A percentile compares a stretch with the other conserved stretches of the same genome.
Evolutionary conservation across 2,113 vertebrate genomes (phyloP).

Genomic region (Embiotoca jacksoni): DNA sequence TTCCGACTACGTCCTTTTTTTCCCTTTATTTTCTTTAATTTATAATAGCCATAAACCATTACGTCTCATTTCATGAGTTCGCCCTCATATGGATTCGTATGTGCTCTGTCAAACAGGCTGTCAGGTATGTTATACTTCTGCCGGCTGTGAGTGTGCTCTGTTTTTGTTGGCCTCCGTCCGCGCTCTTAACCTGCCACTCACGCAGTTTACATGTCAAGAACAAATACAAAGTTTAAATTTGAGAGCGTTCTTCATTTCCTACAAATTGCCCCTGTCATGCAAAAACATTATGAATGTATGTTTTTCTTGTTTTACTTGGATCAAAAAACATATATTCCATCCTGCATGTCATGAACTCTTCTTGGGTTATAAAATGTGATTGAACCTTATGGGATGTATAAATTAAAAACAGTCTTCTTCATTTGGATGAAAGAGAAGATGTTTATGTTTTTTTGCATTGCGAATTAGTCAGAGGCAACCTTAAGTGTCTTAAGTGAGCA

Average conservation of each 20-base stretch:
- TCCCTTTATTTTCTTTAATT: conserved; percentile 6
- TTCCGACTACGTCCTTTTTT: neutral
- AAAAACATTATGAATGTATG: conserved; percentile 15
- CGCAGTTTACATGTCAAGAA: neutral
- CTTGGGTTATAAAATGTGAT: neutral
- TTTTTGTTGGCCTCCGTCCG: conserved; percentile 43
- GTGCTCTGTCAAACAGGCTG: conserved; percentile 48
- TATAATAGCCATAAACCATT: neutral
- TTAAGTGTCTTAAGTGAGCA: neutral
- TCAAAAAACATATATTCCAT: neutral
- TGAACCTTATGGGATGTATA: neutral
- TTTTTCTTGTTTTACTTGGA: conserved; percentile 26
- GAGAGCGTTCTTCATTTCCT: conserved; percentile 25
- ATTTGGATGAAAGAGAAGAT: conserved; percentile 5
- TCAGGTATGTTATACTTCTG: conserved; percentile 39
- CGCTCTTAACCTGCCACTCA: conserved; percentile 24
- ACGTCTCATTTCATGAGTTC: conserved; percentile 1
- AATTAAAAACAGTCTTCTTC: neutral
- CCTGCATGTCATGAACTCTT: neutral
- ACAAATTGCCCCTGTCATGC: conserved; percentile 36
- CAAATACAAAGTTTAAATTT: conserved; percentile 24
- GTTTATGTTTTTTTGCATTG: conserved; percentile 17
- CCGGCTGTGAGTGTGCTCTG: conserved; percentile 33
- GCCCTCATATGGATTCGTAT: neutral
- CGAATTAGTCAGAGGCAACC: neutral